phyloP scores from a whole-genome alignment of 1,140 invertebrate species.

The Drosophila micromelanica region DNA sequence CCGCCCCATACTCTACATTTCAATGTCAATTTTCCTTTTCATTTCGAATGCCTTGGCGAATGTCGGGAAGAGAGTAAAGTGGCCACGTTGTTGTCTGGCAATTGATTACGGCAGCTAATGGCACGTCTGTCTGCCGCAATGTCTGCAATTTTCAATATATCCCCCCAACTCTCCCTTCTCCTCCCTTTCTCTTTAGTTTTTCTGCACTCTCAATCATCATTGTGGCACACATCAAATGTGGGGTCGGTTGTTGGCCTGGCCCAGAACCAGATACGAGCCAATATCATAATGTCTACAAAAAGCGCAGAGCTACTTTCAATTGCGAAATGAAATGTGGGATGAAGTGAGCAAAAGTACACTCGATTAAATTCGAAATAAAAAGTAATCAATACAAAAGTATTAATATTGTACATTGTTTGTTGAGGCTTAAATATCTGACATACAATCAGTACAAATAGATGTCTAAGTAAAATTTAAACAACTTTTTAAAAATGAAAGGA shows the following conservation, averaged over 20 bases:
- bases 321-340: conserved; percentile 32
- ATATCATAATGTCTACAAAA: conserved; percentile 9
- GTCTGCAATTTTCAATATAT: conserved; percentile 41
- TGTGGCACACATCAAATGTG: conserved; percentile 56
- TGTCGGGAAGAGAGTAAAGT: conserved; percentile 55
- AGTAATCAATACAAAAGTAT: background rate
- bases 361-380: conserved; percentile 5
- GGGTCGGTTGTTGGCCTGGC: conserved; percentile 60
- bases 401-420: no score
- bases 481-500: no score
- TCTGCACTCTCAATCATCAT: conserved; percentile 14
- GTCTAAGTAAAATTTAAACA: no score
- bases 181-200: background rate
- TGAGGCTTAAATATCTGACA: no score
- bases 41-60: conserved; percentile 50
- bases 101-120: conserved; percentile 54
- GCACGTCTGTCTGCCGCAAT: conserved; percentile 31
- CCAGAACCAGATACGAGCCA: conserved; percentile 43
- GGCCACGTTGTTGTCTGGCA: conserved; percentile 62
- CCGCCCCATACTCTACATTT: conserved; percentile 54
- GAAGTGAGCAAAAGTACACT: conserved; percentile 11
- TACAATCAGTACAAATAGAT: no score
- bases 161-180: conserved; percentile 1
- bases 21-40: conserved; percentile 75
- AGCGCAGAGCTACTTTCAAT: conserved; percentile 20